Conservation (phyloP, 1,140 invertebrate species). For the Lepidostoma basale region DNA sequence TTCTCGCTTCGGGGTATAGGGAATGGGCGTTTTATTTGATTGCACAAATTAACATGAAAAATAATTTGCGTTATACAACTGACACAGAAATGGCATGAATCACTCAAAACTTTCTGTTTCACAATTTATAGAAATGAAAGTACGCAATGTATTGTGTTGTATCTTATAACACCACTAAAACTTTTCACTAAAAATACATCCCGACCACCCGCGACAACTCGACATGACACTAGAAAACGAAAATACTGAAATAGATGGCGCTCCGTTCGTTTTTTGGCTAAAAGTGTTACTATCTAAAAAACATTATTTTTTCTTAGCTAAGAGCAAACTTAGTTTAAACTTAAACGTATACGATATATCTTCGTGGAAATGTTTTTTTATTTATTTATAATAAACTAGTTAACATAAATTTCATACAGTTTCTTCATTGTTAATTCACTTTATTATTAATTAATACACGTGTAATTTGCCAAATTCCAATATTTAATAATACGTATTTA, state of each 20-base stretch:
- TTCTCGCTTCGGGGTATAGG: constrained; percentile 15
- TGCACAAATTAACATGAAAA: constrained; percentile 28
- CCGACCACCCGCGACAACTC: constrained; percentile 25
- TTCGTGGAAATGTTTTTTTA: no score
- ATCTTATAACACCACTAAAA: constrained; percentile 13
- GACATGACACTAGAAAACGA: constrained; percentile 26
- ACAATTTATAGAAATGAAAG: neutral
- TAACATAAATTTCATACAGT: no score
- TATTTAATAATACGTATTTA: no score
- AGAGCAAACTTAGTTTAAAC: no score
- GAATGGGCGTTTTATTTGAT: constrained; percentile 36
- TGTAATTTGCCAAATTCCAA: no score
- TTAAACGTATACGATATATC: no score
- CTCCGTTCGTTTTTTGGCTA: neutral
- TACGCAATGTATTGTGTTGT: neutral
- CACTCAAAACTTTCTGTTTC: constrained; percentile 1
- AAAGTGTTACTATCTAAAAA: neutral
- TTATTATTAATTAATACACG: no score
- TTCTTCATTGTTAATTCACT: no score
- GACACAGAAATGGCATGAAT: neutral
- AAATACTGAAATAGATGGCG: constrained; percentile 9
- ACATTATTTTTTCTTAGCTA: constrained; percentile 5
- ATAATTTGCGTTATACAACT: neutral
- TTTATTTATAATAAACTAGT: no score
- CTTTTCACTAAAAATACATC: constrained; percentile 24